Conservation (phyloP, 2,797 vertebrate species). For the Acipenser ruthenus region DNA sequence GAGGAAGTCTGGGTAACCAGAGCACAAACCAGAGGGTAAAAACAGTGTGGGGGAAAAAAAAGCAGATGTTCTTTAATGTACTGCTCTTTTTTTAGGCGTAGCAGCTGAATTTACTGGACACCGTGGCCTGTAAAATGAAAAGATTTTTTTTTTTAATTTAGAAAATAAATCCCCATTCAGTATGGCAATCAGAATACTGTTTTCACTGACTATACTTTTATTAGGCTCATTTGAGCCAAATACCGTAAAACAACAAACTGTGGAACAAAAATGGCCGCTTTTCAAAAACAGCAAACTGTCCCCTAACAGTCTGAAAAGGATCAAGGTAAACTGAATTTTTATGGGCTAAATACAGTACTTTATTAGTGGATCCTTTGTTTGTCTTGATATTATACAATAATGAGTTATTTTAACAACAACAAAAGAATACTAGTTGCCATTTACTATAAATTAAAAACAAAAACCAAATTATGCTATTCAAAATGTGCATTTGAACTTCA, state of each 20-base stretch:
- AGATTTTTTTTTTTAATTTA: too few relatives aligned
- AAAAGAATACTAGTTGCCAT: conserved; percentile 41
- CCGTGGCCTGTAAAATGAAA: too few relatives aligned
- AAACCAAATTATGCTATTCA: conserved; percentile 26
- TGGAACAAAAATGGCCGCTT: not conserved
- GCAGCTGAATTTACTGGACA: too few relatives aligned
- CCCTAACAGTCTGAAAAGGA: conserved; percentile 30
- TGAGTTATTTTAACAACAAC: conserved; percentile 31
- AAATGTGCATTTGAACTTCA: conserved; percentile 53
- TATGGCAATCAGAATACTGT: not conserved
- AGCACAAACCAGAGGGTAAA: too few relatives aligned
- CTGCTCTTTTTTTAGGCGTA: too few relatives aligned
- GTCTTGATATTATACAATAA: conserved; percentile 52
- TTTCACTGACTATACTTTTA: not conserved
- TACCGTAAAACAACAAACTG: not conserved
- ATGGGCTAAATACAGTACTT: conserved; percentile 37
- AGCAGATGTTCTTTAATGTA: too few relatives aligned
- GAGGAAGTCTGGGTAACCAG: too few relatives aligned
- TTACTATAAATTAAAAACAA: conserved; percentile 53
- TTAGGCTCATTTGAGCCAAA: not conserved
- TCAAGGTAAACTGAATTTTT: conserved; percentile 35
- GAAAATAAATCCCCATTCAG: not conserved
- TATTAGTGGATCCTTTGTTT: conserved; percentile 38
- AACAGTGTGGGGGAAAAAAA: too few relatives aligned
- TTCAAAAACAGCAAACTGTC: conserved; percentile 16